Evolutionary conservation across 2,113 vertebrate species (phyloP).

Genomic region (Brachypteracias leptosomus): DNA sequence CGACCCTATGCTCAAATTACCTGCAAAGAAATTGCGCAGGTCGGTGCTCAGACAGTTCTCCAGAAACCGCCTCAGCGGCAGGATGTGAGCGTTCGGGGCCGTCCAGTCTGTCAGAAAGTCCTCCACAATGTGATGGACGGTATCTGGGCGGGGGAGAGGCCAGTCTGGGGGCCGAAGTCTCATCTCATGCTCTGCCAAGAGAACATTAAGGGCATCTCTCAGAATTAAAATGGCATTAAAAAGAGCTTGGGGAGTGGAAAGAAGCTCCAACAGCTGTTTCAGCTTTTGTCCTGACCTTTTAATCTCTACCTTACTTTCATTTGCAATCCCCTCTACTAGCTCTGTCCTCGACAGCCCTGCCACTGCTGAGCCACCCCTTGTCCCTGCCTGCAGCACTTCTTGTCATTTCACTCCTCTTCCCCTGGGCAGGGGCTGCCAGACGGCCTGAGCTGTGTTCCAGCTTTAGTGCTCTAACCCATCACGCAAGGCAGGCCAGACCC

Average conservation of each 20-base stretch:
- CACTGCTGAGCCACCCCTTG: neutral
- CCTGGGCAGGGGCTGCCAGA: neutral
- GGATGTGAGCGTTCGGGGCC: slow-evolving; percentile 84
- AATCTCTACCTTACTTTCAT: neutral
- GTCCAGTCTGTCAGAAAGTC: slow-evolving; percentile 98
- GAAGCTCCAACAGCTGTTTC: neutral
- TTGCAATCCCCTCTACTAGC: neutral
- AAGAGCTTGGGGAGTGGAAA: neutral
- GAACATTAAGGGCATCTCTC: neutral
- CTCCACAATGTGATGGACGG: slow-evolving; percentile 92
- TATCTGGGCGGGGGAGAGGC: slow-evolving; percentile 86
- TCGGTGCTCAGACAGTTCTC: slow-evolving; percentile 91
- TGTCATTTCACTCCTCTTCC: neutral
- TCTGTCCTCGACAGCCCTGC: neutral
- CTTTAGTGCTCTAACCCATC: neutral
- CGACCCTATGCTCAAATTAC: slow-evolving; percentile 52
- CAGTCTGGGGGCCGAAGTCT: slow-evolving; percentile 81
- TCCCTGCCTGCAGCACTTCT: neutral
- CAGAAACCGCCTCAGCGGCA: slow-evolving; percentile 90
- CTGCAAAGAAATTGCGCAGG: slow-evolving; percentile 91
- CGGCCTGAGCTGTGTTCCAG: accelerated
- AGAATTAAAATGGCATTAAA: slow-evolving; percentile 10
- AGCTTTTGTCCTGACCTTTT: slow-evolving; percentile 8
- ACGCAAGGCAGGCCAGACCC: neutral
- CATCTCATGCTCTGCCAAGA: slow-evolving; percentile 85